Base-by-base conservation (phyloP, 2,113 vertebrate species). In the Toxotes jaculatrix region DNA sequence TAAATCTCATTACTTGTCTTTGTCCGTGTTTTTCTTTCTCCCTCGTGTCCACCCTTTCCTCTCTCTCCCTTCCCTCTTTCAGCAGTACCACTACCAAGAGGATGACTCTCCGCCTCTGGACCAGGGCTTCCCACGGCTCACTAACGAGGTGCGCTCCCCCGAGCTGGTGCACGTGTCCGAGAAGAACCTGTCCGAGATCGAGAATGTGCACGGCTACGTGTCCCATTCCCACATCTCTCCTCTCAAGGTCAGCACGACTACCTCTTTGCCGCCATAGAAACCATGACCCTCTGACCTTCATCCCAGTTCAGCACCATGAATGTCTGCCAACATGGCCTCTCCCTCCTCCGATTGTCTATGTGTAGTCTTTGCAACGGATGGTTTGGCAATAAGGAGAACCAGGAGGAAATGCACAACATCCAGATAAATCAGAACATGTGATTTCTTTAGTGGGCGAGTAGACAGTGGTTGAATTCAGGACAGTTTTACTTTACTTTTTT, bases 151-250 rank as follows among this genome's bases (percentile, higher is more conserved):
- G 63, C 96, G 96, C 74, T 96, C 97, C 7, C 98, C 98, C 0
- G 98, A 99, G 88, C 96, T 99, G 3, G 98, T 99, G 86, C 97
- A 99, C 0, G 96, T 99, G 56, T 99, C 98, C 0, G 97, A 99
- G 92, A 98, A 98, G 95, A 99, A 97, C 91, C 92, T 99, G 47
- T 99, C 98, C 17, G 98, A 99, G 88, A 98, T 99, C 80, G 98
- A 99, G 93, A 99, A 99, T 74, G 97, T 99, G 77, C 98, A 98
- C 10, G 98, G 98, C 90, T 98, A 97, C 0, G 98, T 99, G 85
- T 95, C 98, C 57, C 98, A 99, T 92, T 96, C 97, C 0, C 98
- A 99, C 93, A 98, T 99, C 92, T 99, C 98, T 81, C 98, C 98
- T 80, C 93, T 99, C 91, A 99, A 99, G 97, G 98, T 99, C 82